Evolutionary conservation across 2,888 invertebrate species (phyloP), one percentile per base, ranked within the genome.

Genomic region (Drosophila hamatofila): DNA sequence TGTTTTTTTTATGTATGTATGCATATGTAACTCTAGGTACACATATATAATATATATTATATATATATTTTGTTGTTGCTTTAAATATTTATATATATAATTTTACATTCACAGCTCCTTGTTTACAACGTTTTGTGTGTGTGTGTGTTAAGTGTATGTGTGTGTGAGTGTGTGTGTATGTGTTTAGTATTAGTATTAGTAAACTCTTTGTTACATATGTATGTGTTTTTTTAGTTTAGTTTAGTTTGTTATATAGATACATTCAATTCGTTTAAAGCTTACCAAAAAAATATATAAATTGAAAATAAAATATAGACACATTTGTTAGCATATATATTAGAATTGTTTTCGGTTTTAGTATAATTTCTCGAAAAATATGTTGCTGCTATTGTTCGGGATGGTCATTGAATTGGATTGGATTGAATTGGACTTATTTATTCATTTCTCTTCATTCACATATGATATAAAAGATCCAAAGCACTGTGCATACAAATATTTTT

Each of bases 71-170:
- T 35, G 14, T 48, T 48, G 48, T 48, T 49, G 30, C 48, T 71
- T 58, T 79, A 67, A 73, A 56, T 78, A 74, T 72, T 71, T 85
- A 80, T 83, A 82, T 83, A 82, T 83, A 83, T 88, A 90, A 77
- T 91, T 91, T 91, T 89, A 92, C 91, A 88, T 92, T 92, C 92
- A 92, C 92, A 92, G 92, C 92, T 92, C 93, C 92, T 91, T 91
- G 91, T 92, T 92, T 92, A 87, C 92, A 90, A 91, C 90, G 42
- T 79, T 76, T 78, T 80, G 73, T 82, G 75, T 75, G 69, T 77
- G 64, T 79, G 67, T 73, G 48, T 78, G 68, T 77, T 72, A 61
- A 63, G 39, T 70, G 56, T 66, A 11, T 71, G 25, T 60, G 16
- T 65, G 41, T 71, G 16, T 59, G n/a, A n/a, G n/a, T n/a, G 39